phyloP scores from a whole-genome alignment of 1,140 invertebrate species.

The Dolichoris vasculosae region DNA sequence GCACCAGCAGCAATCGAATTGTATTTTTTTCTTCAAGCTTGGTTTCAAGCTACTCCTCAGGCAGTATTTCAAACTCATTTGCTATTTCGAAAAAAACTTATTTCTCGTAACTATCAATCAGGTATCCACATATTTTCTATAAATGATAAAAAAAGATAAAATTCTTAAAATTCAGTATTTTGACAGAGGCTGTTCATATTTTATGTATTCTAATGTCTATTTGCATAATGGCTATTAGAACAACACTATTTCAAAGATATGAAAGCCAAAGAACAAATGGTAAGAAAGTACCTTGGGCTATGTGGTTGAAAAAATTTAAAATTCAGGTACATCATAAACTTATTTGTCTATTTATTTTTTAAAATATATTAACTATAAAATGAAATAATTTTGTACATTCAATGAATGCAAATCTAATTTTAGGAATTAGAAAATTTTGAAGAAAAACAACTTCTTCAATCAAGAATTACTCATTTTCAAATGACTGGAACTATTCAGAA shows the following conservation, averaged over 20 bases:
- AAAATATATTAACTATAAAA: neutral
- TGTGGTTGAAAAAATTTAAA: constrained; percentile 72
- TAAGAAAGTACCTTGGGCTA: constrained; percentile 82
- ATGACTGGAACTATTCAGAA: constrained; percentile 38
- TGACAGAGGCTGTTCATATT: constrained; percentile 79
- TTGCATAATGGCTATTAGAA: constrained; percentile 80
- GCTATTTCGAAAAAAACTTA: constrained; percentile 71
- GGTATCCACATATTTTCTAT: constrained; percentile 56
- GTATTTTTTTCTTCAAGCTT: constrained; percentile 84
- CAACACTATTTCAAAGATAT: constrained; percentile 83
- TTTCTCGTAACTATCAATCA: constrained; percentile 62
- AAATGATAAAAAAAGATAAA: constrained; percentile 21
- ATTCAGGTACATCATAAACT: constrained; percentile 59
- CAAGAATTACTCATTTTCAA: constrained; percentile 18
- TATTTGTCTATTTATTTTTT: neutral
- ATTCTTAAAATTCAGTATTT: constrained; percentile 45
- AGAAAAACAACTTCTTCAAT: constrained; percentile 61
- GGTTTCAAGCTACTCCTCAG: constrained; percentile 82
- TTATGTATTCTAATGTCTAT: constrained; percentile 80
- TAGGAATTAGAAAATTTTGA: constrained; percentile 66
- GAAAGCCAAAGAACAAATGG: constrained; percentile 84
- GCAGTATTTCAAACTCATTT: constrained; percentile 79
- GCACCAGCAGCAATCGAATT: constrained; percentile 80
- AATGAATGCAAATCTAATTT: constrained; percentile 12
- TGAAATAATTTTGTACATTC: neutral